phyloP scores from a whole-genome alignment of 2,113 vertebrate species.

The Nothobranchius kuhntae region DNA sequence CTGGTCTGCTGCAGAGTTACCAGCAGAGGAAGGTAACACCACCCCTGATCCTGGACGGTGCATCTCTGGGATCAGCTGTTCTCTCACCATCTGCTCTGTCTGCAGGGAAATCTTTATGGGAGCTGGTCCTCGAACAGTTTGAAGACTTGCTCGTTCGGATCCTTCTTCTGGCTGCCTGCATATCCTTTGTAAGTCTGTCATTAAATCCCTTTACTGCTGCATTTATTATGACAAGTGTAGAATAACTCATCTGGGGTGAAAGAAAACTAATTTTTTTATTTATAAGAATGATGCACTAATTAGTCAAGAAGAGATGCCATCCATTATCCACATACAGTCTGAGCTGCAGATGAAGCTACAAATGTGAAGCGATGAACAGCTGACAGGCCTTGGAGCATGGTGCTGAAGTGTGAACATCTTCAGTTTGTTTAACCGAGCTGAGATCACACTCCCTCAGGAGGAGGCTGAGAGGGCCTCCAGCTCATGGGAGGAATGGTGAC shows the following conservation, averaged over 20 bases:
- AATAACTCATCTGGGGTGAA: too few relatives aligned
- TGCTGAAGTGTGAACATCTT: conserved; percentile 64
- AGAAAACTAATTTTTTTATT: too few relatives aligned
- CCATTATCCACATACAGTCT: conserved; percentile 15
- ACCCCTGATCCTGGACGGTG: not conserved
- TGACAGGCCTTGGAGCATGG: conserved; percentile 21
- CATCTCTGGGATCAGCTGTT: not conserved
- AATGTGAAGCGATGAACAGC: conserved; percentile 16
- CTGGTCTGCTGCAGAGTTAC: conserved; percentile 83
- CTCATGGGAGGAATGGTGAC: conserved; percentile 76
- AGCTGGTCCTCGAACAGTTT: conserved; percentile 97
- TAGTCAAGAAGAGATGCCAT: too few relatives aligned
- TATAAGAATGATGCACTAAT: not conserved
- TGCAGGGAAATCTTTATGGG: conserved; percentile 95
- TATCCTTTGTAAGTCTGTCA: conserved; percentile 91
- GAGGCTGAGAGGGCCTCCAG: conserved; percentile 57
- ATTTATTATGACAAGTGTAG: not conserved
- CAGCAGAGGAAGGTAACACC: conserved; percentile 93
- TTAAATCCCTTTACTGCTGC: not conserved
- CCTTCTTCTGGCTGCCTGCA: conserved; percentile 96
- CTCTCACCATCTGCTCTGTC: conserved; percentile 25
- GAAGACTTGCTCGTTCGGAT: conserved; percentile 98
- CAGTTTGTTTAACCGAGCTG: conserved; percentile 47
- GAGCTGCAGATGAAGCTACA: conserved; percentile 23
- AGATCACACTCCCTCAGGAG: conserved; percentile 58